Base-by-base conservation (phyloP, 53 echinoderm and acorn worm species). In the Mesocentrotus franciscanus region DNA sequence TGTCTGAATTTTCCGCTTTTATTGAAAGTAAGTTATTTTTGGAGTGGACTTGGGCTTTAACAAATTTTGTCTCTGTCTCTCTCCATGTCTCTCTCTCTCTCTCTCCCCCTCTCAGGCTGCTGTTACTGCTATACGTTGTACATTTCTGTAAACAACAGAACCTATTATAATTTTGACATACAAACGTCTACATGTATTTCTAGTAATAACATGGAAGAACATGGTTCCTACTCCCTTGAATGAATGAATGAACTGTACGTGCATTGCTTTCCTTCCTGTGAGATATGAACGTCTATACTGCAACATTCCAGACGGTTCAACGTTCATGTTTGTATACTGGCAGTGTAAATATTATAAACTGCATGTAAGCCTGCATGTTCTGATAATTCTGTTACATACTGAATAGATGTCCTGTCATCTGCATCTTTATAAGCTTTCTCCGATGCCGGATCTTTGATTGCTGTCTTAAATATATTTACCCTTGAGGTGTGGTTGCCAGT, bases 241-340 rank as follows among this genome's bases (percentile, higher is more conserved):
- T 27, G 24, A 22, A 22, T 66, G 66, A 66, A 24, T 24, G 24
- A 24, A 68, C 1, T 68, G 24, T 24, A 68, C 24, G 24, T 68
- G 66, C 68, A 49, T 68, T 18, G 20, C 30, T 30, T 74, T 30
- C 29, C 27, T 18, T n/a, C 81, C 12, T 87, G 29, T 27, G 39
- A 81, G 15, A 81, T 20, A 36, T 14, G 58, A 24, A 57, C 27
- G 15, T 87, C 87, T 58, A 87, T 87, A 58, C 26, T 87, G 58
- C 58, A 87, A 58, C 87, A 87, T 87, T 87, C 87, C 87, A 87
- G 57, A 58, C 27, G 58, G 87, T 87, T 34, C 87, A 87, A 87
- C 58, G 87, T 87, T 0, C 87, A 58, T 57, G 87, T 87, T 87
- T 87, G 13, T 18, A 55, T 49, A n/a, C 56, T 58, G 87, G 12